Conservation (phyloP, 2,888 invertebrate genomes). For the Dione vanillae region DNA sequence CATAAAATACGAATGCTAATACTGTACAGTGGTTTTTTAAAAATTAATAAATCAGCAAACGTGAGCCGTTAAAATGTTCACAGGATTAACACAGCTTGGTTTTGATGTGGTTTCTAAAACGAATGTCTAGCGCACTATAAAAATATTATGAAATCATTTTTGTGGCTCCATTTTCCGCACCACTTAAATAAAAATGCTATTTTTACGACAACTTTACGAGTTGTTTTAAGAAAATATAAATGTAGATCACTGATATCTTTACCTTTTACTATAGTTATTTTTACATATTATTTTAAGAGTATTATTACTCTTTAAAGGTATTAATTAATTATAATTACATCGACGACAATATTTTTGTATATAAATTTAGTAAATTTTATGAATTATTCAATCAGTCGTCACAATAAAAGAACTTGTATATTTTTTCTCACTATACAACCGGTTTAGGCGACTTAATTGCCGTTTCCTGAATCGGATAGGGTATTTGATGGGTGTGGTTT, state of each 20-base stretch:
- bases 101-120: constrained; percentile 46
- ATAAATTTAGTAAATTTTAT: constrained; percentile 34
- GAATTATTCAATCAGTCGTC: not conserved
- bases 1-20: constrained; percentile 58
- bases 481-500: constrained; percentile 61
- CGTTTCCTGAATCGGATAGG: constrained; percentile 58
- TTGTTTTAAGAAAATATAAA: constrained; percentile 36
- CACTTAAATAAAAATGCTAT: constrained; percentile 41
- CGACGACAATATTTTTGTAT: not conserved
- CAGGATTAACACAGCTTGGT: constrained; percentile 38
- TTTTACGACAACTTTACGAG: constrained; percentile 34
- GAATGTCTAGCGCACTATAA: constrained; percentile 31
- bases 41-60: constrained; percentile 37
- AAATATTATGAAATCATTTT: constrained; percentile 47
- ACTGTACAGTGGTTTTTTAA: constrained; percentile 31
- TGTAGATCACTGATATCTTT: constrained; percentile 30
- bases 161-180: constrained; percentile 41
- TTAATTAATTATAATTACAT: not conserved
- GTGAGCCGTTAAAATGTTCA: constrained; percentile 31
- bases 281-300: constrained; percentile 22
- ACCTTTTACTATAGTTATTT: constrained; percentile 28
- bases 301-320: not conserved
- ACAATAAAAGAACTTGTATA: constrained; percentile 32
- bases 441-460: constrained; percentile 58
- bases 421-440: constrained; percentile 55